Conservation (phyloP, 1,140 invertebrate species). For the Hydropsyche tenuis region DNA sequence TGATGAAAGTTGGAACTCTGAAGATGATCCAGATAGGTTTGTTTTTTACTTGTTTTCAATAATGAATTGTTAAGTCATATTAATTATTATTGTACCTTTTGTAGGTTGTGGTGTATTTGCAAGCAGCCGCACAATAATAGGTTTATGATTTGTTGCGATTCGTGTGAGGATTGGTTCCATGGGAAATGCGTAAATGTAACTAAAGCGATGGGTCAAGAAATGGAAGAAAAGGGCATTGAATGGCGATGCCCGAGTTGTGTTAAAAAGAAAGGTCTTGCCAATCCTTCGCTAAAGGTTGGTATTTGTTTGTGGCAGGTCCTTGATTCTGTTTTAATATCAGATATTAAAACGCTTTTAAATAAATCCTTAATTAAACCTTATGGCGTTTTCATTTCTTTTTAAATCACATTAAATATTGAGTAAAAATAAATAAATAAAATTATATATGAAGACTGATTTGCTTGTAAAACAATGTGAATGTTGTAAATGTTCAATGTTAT, state of each 20-base stretch:
- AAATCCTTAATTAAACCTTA: background rate
- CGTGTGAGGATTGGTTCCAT: conserved; percentile 97
- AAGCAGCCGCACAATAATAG: conserved; percentile 93
- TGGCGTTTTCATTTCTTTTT: conserved; percentile 6
- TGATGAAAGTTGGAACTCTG: conserved; percentile 74
- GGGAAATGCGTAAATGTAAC: conserved; percentile 95
- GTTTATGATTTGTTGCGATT: conserved; percentile 98
- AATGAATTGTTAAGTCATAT: background rate
- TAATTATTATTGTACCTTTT: background rate
- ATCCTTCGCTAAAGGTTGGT: conserved; percentile 45
- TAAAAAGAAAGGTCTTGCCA: conserved; percentile 65
- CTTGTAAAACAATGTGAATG: too few relatives aligned
- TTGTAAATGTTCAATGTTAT: too few relatives aligned
- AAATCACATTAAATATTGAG: background rate
- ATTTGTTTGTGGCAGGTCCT: background rate
- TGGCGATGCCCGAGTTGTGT: conserved; percentile 90
- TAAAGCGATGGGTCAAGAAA: conserved; percentile 86
- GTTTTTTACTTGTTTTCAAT: background rate
- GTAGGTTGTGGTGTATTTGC: conserved; percentile 90
- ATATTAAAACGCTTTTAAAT: conserved; percentile 4
- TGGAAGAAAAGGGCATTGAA: conserved; percentile 87
- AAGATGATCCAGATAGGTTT: conserved; percentile 89
- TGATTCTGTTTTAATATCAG: background rate
- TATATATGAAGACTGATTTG: background rate
- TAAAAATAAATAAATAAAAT: too few relatives aligned